Evolutionary conservation across 2,888 invertebrate species (phyloP), one percentile per base, ranked within the genome.

Genomic region (Brachynemurus nebulosus): DNA sequence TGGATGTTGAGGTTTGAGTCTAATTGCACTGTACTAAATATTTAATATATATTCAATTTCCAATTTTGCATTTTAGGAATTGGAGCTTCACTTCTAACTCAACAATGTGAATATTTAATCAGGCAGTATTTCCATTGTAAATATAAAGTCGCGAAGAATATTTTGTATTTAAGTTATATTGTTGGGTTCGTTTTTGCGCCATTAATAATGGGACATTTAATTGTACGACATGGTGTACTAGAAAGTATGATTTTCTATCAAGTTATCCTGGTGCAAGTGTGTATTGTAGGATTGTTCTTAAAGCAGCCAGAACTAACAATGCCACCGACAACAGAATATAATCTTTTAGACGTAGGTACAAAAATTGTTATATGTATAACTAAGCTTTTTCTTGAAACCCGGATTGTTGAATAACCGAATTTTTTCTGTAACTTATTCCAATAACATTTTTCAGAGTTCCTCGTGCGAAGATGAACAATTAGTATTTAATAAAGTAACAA

Each of bases 121-220:
- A 66, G 68, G 0, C 75, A 75, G 52, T 76, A 72, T 59, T 76
- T 76, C 55, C 63, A 70, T 49, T 63, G 72, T 21, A 75, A 72
- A 52, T 62, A 74, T 18, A 64, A 66, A 1, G 61, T 67, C 44
- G 67, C 73, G 1, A 70, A 67, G 45, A 64, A 71, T 41, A 59
- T 74, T 19, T 62, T 72, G 5, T 66, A 72, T 49, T 65, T 70
- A 55, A 67, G 70, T 1, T 67, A 69, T 1, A 67, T 70, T 1
- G 51, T 73, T 1, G 76, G 76, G 18, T 72, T 72, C 57, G 65
- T 71, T 46, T 41, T 72, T 1, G 59, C 69, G 2, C 72, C 74
- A 1, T 59, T 74, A 11, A 49, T 71, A 5, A 52, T 74, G 8
- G 74, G 73, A 2, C 64, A 65, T 49, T 56, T 70, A n/a, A 66